Conservation (phyloP, 1,140 invertebrate genomes). For the Hetaerina americana region DNA sequence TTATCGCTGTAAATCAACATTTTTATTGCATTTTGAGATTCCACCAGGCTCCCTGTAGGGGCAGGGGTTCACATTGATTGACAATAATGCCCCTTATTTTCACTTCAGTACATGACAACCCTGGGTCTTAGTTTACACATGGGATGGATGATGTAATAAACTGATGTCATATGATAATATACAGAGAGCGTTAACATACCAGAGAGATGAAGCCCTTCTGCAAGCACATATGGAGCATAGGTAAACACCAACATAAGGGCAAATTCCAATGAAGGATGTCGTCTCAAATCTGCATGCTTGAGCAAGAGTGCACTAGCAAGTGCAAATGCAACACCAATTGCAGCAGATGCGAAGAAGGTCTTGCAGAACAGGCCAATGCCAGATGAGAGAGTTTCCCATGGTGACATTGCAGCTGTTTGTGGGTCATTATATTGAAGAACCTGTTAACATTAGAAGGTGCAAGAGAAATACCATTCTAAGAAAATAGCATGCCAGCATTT, state of each 20-base stretch:
- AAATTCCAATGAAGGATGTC: constrained; percentile 96
- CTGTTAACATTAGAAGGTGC: not conserved
- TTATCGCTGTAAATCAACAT: no score
- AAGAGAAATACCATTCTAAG: no score
- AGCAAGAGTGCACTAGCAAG: constrained; percentile 84
- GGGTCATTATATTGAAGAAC: not conserved
- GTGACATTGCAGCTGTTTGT: not conserved
- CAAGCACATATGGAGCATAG: constrained; percentile 94
- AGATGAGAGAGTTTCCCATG: not conserved
- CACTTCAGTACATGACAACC: no score
- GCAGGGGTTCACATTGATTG: no score
- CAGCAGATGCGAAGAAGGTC: constrained; percentile 97
- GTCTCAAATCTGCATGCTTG: constrained; percentile 92
- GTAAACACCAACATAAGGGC: constrained; percentile 83
- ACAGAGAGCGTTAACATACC: constrained; percentile 38
- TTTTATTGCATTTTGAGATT: no score
- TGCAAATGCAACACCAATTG: constrained; percentile 91
- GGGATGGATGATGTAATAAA: no score
- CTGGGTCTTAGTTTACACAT: no score
- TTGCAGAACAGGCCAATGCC: constrained; percentile 61
- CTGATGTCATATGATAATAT: no score
- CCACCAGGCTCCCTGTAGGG: no score
- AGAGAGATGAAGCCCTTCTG: constrained; percentile 91
- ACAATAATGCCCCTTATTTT: no score
- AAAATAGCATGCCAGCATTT: no score